Conservation (phyloP, 2,113 vertebrate genomes). For the Festucalex cinctus region DNA sequence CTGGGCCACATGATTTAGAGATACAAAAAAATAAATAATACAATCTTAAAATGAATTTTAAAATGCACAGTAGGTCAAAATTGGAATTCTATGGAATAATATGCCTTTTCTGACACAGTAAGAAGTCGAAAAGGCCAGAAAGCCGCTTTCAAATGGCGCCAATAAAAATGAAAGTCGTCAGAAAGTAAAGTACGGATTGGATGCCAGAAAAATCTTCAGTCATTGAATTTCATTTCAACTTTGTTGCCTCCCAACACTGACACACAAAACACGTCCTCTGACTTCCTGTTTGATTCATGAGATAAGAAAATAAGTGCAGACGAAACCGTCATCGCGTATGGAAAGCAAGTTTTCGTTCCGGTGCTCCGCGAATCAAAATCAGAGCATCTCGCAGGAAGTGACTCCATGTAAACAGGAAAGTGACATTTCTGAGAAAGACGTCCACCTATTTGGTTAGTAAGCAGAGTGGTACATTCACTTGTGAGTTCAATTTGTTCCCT, state of each 20-base stretch:
- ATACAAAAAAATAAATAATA: no score
- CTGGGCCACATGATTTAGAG: no score
- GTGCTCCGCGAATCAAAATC: slow-evolving; percentile 22
- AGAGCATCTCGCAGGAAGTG: slow-evolving; percentile 53
- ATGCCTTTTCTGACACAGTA: no score
- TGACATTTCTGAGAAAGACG: slow-evolving; percentile 38
- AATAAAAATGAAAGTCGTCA: not conserved
- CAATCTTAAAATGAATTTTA: no score
- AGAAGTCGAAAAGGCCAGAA: no score
- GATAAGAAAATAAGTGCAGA: not conserved
- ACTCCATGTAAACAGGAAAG: slow-evolving; percentile 63
- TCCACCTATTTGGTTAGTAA: not conserved
- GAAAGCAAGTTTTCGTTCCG: slow-evolving; percentile 20
- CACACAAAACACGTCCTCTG: not conserved
- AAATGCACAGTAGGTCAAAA: no score
- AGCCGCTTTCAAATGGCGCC: no score
- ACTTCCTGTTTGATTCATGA: slow-evolving; percentile 1
- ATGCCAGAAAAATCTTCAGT: not conserved
- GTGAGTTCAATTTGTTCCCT: not conserved
- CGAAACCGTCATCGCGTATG: slow-evolving; percentile 8
- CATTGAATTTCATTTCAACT: not conserved
- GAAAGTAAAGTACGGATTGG: not conserved
- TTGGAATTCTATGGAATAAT: no score
- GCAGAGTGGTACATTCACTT: not conserved
- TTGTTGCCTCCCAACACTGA: not conserved